Conservation (phyloP, 2,888 invertebrate species). For the Metopia argyrocephala region DNA sequence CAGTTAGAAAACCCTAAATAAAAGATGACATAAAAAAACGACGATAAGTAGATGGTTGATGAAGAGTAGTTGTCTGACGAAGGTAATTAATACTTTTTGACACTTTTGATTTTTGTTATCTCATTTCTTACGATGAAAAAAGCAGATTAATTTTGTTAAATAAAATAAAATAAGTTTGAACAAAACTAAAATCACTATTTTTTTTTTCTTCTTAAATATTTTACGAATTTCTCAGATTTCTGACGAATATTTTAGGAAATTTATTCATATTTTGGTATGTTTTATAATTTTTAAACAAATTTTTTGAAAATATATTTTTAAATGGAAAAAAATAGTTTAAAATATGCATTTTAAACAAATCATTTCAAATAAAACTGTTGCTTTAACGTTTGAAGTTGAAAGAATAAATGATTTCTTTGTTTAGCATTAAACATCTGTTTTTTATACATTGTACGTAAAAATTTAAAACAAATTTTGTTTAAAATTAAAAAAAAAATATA, state of each 20-base stretch:
- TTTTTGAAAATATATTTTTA: not conserved
- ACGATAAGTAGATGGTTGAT: slow-evolving; percentile 15
- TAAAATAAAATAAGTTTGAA: not conserved
- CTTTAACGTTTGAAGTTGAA: not conserved
- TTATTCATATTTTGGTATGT: not conserved
- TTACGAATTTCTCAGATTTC: not conserved
- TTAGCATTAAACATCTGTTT: not conserved
- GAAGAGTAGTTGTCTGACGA: too few relatives aligned
- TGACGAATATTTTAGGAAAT: not conserved
- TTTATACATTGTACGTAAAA: not conserved
- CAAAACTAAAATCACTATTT: too few relatives aligned
- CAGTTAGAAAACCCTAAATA: too few relatives aligned
- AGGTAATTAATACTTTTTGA: slow-evolving; percentile 60
- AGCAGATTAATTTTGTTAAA: not conserved
- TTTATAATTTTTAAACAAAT: not conserved
- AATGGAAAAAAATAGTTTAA: not conserved
- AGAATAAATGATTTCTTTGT: not conserved
- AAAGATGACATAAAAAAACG: not conserved
- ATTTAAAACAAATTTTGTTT: not conserved
- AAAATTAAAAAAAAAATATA: not conserved
- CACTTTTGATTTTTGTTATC: slow-evolving; percentile 35
- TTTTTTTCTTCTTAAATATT: too few relatives aligned
- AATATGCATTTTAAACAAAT: not conserved
- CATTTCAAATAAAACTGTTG: not conserved
- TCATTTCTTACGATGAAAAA: not conserved